Evolutionary conservation across 2,797 vertebrate species (phyloP), one percentile per base, ranked within the genome.

Genomic region (Scleropages formosus): DNA sequence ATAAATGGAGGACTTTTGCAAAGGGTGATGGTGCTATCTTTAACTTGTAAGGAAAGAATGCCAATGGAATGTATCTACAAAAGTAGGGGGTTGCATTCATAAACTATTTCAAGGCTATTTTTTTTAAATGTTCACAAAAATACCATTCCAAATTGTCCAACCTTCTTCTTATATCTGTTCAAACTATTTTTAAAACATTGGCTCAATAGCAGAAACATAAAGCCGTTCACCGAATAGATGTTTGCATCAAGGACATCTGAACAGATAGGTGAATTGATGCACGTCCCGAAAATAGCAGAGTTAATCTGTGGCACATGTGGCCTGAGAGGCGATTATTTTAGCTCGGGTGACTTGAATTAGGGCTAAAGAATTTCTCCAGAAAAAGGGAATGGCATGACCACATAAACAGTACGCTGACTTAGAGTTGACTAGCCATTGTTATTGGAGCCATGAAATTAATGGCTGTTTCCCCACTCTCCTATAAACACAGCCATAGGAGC

Each of bases 261-360:
- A 13, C 11, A 26, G 16, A 31, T 59, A 24, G 39, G 61, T 26
- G 51, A 72, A 12, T 64, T 51, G 3, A 18, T 0, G 9, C 9
- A 18, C 51, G 26, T 24, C 69, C 39, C 77, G 61, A 60, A 47
- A 75, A 53, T 12, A 75, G 61, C 18, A 62, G n/a, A 8, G 74
- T 46, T 79, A 72, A 79, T 75, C 75, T 65, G 44, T 20, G 59
- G 46, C 81, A 79, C 56, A n/a, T 82, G 69, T 49, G 58, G 27
- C 27, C 15, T 27, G 68, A 74, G n/a, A 69, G 51, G 75, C 75
- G 31, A 78, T 75, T 78, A 71, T 67, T 47, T 58, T 51, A 46
- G 39, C 26, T 56, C 27, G 59, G 61, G 24, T 72, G 60, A 65
- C 13, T 65, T 58, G 22, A 66, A 75, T 61, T 6, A 27, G 13